A percentile compares a stretch with the other conserved stretches of the same genome.
Evolutionary conservation across 2,888 invertebrate species (phyloP).

Genomic region (Archaeoteleia sp.): DNA sequence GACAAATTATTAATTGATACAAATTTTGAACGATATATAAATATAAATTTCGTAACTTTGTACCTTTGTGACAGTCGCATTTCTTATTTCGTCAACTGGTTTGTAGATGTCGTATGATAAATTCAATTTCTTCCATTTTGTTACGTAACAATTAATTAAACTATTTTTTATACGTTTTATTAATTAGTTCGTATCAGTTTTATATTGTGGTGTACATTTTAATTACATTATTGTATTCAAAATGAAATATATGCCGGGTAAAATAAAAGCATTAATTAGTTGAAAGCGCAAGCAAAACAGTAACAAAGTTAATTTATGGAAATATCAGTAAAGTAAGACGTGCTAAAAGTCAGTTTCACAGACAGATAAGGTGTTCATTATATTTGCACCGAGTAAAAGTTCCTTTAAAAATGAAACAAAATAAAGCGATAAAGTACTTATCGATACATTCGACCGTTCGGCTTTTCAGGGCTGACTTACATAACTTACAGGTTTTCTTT

Average conservation of each 20-base stretch:
- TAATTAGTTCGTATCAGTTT: no score
- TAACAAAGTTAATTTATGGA: constrained; percentile 9
- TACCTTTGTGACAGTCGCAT: no score
- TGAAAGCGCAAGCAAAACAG: not conserved
- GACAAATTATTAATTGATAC: not conserved
- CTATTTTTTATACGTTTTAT: no score
- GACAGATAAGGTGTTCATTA: constrained; percentile 45
- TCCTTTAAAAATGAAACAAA: constrained; percentile 43
- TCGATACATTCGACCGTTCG: constrained; percentile 44
- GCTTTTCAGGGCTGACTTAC: constrained; percentile 52
- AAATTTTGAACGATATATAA: no score
- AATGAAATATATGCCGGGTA: no score
- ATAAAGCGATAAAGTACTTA: constrained; percentile 47
- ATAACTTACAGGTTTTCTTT: constrained; percentile 47
- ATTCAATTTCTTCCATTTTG: not conserved
- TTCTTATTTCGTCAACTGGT: no score
- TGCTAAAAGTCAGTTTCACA: constrained; percentile 32
- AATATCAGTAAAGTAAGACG: constrained; percentile 8
- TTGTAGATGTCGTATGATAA: not conserved
- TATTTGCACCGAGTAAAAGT: constrained; percentile 47
- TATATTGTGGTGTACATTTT: no score
- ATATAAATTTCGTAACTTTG: no score
- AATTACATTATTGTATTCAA: no score
- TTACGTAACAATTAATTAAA: no score
- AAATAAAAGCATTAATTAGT: no score